phyloP scores from a whole-genome alignment of 2,888 invertebrate genomes.

The Cerceris ruficornis region DNA sequence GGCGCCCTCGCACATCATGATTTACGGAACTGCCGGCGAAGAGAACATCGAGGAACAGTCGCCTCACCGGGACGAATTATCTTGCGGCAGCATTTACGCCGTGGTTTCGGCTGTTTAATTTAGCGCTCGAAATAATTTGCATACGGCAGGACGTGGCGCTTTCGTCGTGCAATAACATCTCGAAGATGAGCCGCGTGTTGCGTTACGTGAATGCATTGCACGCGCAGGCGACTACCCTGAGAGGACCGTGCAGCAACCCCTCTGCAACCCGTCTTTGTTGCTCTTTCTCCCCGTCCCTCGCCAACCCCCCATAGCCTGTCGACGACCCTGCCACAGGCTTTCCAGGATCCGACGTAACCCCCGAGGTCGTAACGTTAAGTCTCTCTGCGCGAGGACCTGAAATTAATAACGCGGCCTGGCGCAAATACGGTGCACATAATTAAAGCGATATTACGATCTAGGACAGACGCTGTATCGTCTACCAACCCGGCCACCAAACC shows the following conservation, averaged over 20 bases:
- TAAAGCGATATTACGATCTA: slow-evolving; percentile 76
- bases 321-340: slow-evolving; percentile 40
- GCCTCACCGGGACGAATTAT: slow-evolving; percentile 54
- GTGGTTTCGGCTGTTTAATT: slow-evolving; percentile 75
- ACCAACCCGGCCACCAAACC: slow-evolving; percentile 27
- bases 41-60: slow-evolving; percentile 22
- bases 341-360: slow-evolving; percentile 59
- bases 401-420: slow-evolving; percentile 77
- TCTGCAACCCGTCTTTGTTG: no score
- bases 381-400: slow-evolving; percentile 69
- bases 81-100: slow-evolving; percentile 62
- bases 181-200: slow-evolving; percentile 74
- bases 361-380: slow-evolving; percentile 73
- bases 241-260: slow-evolving; percentile 15
- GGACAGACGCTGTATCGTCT: slow-evolving; percentile 59
- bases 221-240: slow-evolving; percentile 45
- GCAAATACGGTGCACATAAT: slow-evolving; percentile 76
- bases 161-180: slow-evolving; percentile 73
- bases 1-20: slow-evolving; percentile 13
- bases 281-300: slow-evolving; percentile 22
- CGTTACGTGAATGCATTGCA: slow-evolving; percentile 63
- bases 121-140: slow-evolving; percentile 78
- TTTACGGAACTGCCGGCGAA: slow-evolving; percentile 4
- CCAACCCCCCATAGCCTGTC: slow-evolving; percentile 13
- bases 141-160: slow-evolving; percentile 52